Base-by-base conservation (phyloP, 2,888 invertebrate species). In the Ypsolopha sequella region DNA sequence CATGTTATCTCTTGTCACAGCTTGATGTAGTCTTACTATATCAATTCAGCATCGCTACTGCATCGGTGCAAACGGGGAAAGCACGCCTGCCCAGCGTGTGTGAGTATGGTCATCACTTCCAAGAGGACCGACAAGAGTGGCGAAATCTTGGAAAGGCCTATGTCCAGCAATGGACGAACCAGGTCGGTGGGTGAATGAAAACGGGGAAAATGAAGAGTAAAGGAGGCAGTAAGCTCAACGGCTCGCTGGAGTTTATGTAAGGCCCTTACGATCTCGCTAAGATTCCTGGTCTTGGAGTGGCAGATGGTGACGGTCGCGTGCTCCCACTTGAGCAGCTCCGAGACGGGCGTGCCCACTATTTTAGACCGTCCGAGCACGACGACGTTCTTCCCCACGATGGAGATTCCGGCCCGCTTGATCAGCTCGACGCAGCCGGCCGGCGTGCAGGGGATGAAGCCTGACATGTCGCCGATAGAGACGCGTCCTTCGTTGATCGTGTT, bases 281-380 rank as follows among this genome's bases (percentile, higher is more conserved):
- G 81, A 75, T 97, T 90, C 65, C 90, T 91, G 0, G 99, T 99
- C 81, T 92, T 94, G 0, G 99, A 98, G 78, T 99, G 99, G 66
- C 99, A 99, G 39, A 97, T 91, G 0, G 99, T 99, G 4, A 98
- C 98, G 0, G 99, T 99, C 1, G 97, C 98, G 76, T 99, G 90
- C 61, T 96, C 91, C 98, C 98, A 99, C 75, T 97, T 95, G 39
- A 99, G 89, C 36, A 99, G 88, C 76, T 98, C 97, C 0, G 98
- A 90, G 56, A 94, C 95, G 0, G 99, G 99, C 0, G 97, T 95
- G 44, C 99, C 99, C 1, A 99, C 98, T 68, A 99, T 99, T 81
- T 98, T 97, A 74, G 98, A 98, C 60, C 99, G 90, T 0, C 99
- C 99, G 41, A 99, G 75, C 13, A 99, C 98, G 3, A 99, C 98